Evolutionary conservation across 2,797 vertebrate genomes (phyloP).

Genomic region (Sphenopsis melanotis): DNA sequence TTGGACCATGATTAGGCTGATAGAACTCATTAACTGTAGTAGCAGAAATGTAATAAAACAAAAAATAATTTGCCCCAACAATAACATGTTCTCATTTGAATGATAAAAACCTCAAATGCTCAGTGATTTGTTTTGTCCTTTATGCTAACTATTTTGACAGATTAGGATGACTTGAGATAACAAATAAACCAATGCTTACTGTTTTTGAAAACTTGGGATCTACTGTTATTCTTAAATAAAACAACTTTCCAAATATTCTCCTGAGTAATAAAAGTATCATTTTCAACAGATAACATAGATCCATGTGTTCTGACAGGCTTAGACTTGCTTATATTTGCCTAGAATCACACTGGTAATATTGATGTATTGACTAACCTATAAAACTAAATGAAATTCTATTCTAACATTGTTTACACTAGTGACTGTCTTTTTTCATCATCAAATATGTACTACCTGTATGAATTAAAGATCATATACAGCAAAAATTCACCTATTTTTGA

Average conservation of each 20-base stretch:
- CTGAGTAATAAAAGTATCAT: not conserved
- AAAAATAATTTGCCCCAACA: not conserved
- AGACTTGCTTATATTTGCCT: not conserved
- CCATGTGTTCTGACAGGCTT: not conserved
- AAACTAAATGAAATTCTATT: not conserved
- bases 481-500: not conserved
- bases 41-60: not conserved
- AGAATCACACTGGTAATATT: not conserved
- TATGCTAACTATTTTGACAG: not conserved
- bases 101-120: not conserved
- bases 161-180: not conserved
- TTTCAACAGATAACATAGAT: not conserved
- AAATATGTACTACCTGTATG: not conserved
- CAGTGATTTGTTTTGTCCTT: not conserved
- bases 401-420: not conserved
- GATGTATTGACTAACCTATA: not conserved
- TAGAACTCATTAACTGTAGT: not conserved
- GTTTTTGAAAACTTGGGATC: not conserved
- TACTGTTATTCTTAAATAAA: not conserved
- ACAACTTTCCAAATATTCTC: not conserved
- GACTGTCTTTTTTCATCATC: not conserved
- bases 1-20: not conserved
- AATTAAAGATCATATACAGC: not conserved
- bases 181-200: not conserved
- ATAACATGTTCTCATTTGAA: not conserved